Evolutionary conservation across 2,113 vertebrate genomes (phyloP), one percentile per base, ranked within the genome.

Genomic region (Vicugna pacos): DNA sequence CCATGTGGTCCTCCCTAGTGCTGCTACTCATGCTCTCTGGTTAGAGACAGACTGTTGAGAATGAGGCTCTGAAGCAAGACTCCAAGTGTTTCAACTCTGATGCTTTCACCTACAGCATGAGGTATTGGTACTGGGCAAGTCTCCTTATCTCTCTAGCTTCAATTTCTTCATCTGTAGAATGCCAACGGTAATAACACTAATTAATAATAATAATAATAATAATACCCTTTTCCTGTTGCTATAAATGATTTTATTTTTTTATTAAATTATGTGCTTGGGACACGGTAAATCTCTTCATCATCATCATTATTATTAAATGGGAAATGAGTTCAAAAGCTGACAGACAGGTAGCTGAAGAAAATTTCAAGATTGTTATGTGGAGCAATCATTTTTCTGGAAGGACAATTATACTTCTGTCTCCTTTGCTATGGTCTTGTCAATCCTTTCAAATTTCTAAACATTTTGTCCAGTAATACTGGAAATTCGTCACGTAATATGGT

Each of bases 111-210:
- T 80, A 48, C 4, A 50, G 14, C 20, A 15, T 58, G 11, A 0
- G 1, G 24, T 42, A n/a, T 13, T 35, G 1, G 24, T 48, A 54
- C 15, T 28, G 52, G 8, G 0, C 1, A 93, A 30, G 19, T 72
- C 9, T 79, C 19, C 6, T 94, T 12, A 83, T 62, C 22, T 81
- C 10, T 64, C 2, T 32, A 20, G 9, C 26, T 42, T 93, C 8
- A 52, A 15, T 86, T 56, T 81, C 14, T 93, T 93, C 38, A 62
- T n/a, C 11, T 62, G 35, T 93, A 84, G 32, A 95, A 64, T 95
- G 24, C 42, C 42, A 92, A 90, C 8, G 82, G 26, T 65, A 62
- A 42, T 79, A 64, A 28, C 42, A 79, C 12, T 46, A 83, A n/a
- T 35, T 52, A 79, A 16, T 46, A 83, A n/a, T 35, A 52, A 28